Evolutionary conservation across 2,113 vertebrate genomes (phyloP).

Genomic region (Neolamprologus toae): DNA sequence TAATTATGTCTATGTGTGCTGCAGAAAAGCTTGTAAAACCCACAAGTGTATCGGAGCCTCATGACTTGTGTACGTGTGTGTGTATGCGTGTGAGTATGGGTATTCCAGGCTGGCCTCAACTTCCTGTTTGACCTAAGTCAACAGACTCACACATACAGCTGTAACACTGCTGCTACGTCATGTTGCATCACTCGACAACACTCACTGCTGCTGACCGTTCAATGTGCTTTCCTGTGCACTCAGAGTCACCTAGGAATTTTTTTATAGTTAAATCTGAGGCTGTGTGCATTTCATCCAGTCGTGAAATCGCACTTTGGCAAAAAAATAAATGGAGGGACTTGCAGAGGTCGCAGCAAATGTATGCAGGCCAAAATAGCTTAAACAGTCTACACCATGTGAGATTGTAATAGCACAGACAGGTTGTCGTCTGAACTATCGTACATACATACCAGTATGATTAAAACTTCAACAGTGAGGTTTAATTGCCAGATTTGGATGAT

Average conservation of each 20-base stretch:
- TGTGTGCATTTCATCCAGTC: not conserved
- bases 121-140: not conserved
- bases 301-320: fast-evolving
- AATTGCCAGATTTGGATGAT: not conserved
- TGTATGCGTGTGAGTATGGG: not conserved
- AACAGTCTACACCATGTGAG: not conserved
- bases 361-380: not conserved
- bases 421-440: fast-evolving
- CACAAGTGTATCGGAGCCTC: not conserved
- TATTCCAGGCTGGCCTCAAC: not conserved
- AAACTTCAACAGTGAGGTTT: not conserved
- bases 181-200: not conserved
- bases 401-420: fast-evolving
- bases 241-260: not conserved
- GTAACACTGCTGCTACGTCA: not conserved
- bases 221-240: not conserved
- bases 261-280: not conserved
- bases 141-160: not conserved
- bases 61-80: not conserved
- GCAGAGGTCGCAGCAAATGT: not conserved
- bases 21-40: not conserved
- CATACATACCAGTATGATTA: not conserved
- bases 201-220: not conserved
- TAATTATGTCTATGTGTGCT: not conserved
- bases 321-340: not conserved